These are phyloP conservation scores for Tupaia chinensis DNA, from an alignment of 2,113 vertebrate genomes.

Conservation along the genomic window DNA sequence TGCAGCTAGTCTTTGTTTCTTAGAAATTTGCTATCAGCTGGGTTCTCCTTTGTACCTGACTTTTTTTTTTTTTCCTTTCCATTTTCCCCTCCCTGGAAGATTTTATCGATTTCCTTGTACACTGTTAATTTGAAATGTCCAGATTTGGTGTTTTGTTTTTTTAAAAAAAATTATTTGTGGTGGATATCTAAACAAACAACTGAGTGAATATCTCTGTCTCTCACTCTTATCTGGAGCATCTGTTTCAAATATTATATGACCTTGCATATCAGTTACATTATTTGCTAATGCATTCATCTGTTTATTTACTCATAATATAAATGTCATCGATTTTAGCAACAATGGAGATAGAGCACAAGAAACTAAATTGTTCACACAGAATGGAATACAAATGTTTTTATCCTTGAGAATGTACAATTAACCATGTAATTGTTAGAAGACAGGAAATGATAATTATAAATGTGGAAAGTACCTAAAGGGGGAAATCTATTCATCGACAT, in stretches of 20 bases:
- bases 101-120: background rate
- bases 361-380: background rate
- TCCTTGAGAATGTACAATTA: background rate
- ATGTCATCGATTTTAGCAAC: background rate
- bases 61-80: background rate
- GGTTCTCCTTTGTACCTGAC: background rate
- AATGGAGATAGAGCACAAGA: background rate
- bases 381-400: background rate
- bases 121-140: background rate
- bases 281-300: background rate
- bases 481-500: background rate
- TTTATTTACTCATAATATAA: background rate
- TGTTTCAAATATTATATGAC: background rate
- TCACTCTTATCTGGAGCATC: background rate
- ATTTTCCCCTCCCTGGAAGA: background rate
- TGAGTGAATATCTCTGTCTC: background rate
- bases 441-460: background rate
- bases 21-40: background rate
- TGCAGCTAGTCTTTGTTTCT: background rate
- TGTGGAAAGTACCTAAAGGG: background rate
- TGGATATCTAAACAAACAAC: background rate
- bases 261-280: background rate
- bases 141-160: background rate
- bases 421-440: background rate
- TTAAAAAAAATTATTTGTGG: background rate